phyloP scores from a whole-genome alignment of 2,888 invertebrate species.

The Monochamus alternatus region DNA sequence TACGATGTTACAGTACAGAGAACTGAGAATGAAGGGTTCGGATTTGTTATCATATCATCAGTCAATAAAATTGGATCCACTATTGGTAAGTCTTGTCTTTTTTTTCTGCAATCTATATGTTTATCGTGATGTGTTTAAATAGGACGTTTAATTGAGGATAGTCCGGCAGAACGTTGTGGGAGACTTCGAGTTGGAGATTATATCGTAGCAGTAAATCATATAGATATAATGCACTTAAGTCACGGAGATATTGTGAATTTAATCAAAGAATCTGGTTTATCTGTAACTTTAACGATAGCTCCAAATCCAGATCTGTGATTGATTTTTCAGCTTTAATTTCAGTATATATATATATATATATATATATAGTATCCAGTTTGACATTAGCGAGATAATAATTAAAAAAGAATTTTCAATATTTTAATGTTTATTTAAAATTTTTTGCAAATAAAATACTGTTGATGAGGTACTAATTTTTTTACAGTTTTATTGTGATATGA shows the following conservation, averaged over 20 bases:
- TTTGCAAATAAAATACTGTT: not conserved
- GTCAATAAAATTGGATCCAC: constrained; percentile 91
- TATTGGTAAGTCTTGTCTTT: constrained; percentile 77
- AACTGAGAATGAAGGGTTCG: constrained; percentile 96
- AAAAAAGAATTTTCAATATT: too few species aligned
- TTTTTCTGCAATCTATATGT: too few species aligned
- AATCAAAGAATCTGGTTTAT: constrained; percentile 95
- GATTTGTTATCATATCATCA: constrained; percentile 98
- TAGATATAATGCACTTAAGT: constrained; percentile 91
- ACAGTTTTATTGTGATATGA: constrained; percentile 27
- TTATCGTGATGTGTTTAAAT: constrained; percentile 51
- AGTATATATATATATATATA: not conserved
- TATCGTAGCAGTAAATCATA: constrained; percentile 95
- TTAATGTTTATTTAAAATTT: not conserved
- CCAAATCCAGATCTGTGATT: constrained; percentile 74
- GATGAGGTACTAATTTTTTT: constrained; percentile 5
- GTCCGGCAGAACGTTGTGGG: constrained; percentile 96
- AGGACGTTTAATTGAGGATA: constrained; percentile 95
- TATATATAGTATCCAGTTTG: not conserved
- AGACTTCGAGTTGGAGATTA: constrained; percentile 94
- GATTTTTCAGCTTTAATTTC: constrained; percentile 32
- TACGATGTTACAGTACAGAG: constrained; percentile 95
- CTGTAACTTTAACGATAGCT: constrained; percentile 89
- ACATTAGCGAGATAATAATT: constrained; percentile 11
- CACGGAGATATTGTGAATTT: constrained; percentile 98